A percentile compares a stretch with the other conserved stretches of the same genome.
Evolutionary conservation across 2,797 vertebrate species (phyloP).

Genomic region (Serranus cabrilla): DNA sequence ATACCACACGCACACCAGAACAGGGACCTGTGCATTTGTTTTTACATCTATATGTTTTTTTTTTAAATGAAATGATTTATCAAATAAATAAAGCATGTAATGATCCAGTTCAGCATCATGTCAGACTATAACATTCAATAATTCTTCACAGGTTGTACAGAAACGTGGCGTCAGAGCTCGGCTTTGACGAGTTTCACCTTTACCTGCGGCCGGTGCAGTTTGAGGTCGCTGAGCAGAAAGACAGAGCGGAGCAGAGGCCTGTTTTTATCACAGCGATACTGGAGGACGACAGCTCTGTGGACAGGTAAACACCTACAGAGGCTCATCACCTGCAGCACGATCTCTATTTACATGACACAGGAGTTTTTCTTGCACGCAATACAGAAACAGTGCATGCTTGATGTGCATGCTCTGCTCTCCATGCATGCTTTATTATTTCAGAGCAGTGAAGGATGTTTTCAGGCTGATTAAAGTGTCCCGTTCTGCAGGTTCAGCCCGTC

Average conservation of each 20-base stretch:
- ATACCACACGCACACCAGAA: not conserved
- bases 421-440: not conserved
- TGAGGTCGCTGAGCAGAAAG: slow-evolving; percentile 77
- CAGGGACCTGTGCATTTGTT: not conserved
- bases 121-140: not conserved
- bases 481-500: slow-evolving; percentile 81
- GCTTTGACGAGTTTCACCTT: slow-evolving; percentile 84
- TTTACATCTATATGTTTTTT: too few relatives aligned
- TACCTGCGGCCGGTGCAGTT: slow-evolving; percentile 84
- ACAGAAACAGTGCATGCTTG: not conserved
- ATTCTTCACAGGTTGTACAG: slow-evolving; percentile 79
- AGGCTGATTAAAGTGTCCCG: not conserved
- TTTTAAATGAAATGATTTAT: too few relatives aligned
- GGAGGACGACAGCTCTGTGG: slow-evolving; percentile 77
- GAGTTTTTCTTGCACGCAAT: not conserved
- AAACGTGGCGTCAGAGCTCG: slow-evolving; percentile 76
- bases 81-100: too few relatives aligned
- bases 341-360: not conserved
- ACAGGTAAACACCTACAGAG: slow-evolving; percentile 72
- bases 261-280: slow-evolving; percentile 80
- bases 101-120: not conserved
- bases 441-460: slow-evolving; percentile 4
- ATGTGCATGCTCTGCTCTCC: not conserved
- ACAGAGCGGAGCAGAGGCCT: slow-evolving; percentile 72
- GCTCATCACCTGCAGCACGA: not conserved